A percentile compares a stretch with the other conserved stretches of the same genome.
These are phyloP conservation scores for Montipora capricornis DNA, from an alignment of 64 coral and sea anemone species.

Conservation along the genomic window DNA sequence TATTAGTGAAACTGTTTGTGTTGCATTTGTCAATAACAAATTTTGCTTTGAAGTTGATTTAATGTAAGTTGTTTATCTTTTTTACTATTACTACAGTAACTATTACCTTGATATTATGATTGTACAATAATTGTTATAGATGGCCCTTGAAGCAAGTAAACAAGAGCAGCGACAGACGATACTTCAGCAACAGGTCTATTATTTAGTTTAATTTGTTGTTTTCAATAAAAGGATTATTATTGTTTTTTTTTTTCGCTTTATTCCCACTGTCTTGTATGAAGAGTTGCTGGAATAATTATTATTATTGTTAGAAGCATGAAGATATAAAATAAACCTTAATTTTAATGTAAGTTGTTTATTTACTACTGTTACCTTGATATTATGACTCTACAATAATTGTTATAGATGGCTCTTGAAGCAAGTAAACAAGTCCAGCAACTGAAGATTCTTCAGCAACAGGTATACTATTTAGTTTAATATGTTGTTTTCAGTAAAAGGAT, in stretches of 20 bases:
- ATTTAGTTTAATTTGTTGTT: background rate
- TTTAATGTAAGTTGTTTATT: no score
- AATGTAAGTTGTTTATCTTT: no score
- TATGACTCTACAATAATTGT: background rate
- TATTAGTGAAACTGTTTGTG: no score
- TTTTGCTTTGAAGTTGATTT: no score
- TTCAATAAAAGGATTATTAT: background rate
- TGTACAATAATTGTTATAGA: background rate
- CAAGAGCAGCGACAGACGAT: background rate
- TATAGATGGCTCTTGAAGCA: slow-evolving; percentile 48
- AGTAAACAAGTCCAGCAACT: slow-evolving; percentile 37
- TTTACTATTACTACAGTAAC: background rate
- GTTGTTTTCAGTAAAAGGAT: background rate
- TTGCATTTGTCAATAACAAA: no score
- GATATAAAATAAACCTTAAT: no score
- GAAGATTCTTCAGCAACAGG: background rate
- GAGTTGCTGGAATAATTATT: no score
- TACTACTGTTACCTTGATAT: background rate
- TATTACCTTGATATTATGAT: no score
- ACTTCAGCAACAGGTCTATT: background rate
- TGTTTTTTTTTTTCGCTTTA: no score
- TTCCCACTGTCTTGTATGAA: no score
- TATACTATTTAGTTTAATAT: background rate
- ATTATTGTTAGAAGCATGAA: no score
- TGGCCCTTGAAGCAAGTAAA: slow-evolving; percentile 60